Base-by-base conservation (phyloP, 2,888 invertebrate species). In the Agrochola lychnidis region DNA sequence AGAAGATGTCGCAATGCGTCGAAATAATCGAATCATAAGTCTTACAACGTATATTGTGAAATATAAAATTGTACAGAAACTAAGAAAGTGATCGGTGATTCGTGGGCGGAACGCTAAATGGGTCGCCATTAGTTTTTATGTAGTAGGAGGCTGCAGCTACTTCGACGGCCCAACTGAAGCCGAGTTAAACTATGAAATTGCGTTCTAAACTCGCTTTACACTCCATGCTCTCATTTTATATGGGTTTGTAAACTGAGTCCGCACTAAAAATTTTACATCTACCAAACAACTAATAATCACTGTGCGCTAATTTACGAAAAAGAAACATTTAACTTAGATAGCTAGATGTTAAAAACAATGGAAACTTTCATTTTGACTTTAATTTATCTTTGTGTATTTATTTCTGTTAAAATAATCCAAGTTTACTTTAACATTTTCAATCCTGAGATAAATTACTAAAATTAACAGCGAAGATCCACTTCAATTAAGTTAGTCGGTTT, bases 81-180 rank as follows among this genome's bases (percentile, higher is more conserved):
- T 87, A 68, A 73, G 81, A 87, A 89, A 89, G 80, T 85, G 81
- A 83, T 81, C 75, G 10, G 81, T 88, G 88, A 88, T 87, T 82
- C 76, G 77, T 77, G 73, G 86, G 81, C 63, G 84, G 76, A 82
- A 75, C 87, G 84, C 84, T 90, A 91, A 93, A 93, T 91, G 89
- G 89, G 89, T 85, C 82, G 84, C 91, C 90, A 92, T 94, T 93
- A 91, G 89, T 93, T 94, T 94, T 94, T 92, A 94, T 94, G 89
- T 90, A 91, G 91, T 89, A 84, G 83, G 86, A 86, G 77, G 91
- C 45, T 45, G 45, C 91, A 90, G 91, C 84, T 84, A 86, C 89
- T 79, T 78, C 72, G 78, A 66, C 78, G 71, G 80, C 66, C 84
- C 85, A 87, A 89, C 84, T 89, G 88, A 90, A 88, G 89, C 78